These are phyloP conservation scores for Lagorchestes hirsutus DNA, from an alignment of 2,797 vertebrate genomes.

Conservation along the genomic window DNA sequence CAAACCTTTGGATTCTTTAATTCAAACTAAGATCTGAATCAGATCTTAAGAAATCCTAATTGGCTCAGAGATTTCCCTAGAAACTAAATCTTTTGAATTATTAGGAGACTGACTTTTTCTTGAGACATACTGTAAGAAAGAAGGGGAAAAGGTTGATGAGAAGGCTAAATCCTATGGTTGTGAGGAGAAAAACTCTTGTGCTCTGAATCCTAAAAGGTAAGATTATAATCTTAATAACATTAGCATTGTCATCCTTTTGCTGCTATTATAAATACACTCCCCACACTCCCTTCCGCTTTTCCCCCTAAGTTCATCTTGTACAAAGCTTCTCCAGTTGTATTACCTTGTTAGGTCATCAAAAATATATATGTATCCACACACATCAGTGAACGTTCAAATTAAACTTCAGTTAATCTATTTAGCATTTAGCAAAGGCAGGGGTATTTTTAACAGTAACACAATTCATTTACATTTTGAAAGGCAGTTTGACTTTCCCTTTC, in stretches of 20 bases:
- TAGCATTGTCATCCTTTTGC: background rate
- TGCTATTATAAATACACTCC: background rate
- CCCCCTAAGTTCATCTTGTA: background rate
- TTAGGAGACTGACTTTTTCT: background rate
- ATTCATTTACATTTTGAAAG: conserved; percentile 16
- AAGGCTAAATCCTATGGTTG: background rate
- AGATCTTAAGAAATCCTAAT: background rate
- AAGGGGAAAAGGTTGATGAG: background rate
- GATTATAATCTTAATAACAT: background rate
- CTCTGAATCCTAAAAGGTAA: background rate
- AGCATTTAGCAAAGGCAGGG: background rate
- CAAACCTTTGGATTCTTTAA: background rate
- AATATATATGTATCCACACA: background rate
- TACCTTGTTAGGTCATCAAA: conserved; percentile 19
- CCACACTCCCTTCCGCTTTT: background rate
- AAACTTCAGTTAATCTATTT: background rate
- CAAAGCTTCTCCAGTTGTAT: conserved; percentile 10
- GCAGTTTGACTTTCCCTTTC: background rate
- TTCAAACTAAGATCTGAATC: background rate
- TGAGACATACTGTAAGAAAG: background rate
- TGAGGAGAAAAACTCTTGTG: background rate
- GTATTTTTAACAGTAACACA: background rate
- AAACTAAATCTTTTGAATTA: background rate
- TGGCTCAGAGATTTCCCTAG: background rate
- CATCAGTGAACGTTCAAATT: background rate